Evolutionary conservation across 1,140 invertebrate species (phyloP), one percentile per base, ranked within the genome.

Genomic region (Teleopsis dalmanni): DNA sequence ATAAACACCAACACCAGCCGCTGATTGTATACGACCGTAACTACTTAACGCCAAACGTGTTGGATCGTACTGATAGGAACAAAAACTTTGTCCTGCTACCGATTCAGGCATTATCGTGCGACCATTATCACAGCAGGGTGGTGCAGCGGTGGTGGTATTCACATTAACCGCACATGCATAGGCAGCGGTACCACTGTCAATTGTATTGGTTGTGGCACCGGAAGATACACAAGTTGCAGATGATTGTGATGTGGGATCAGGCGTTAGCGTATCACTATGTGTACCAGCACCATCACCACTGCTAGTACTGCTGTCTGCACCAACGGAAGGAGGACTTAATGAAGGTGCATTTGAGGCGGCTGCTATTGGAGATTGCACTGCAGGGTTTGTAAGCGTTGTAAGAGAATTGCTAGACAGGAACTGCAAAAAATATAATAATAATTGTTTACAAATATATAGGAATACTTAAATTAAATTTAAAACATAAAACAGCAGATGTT

Each of bases 61-160:
- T 47, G 81, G 83, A 71, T 93, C 91, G 75, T 95, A 95, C 70
- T 95, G 92, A 73, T 92, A 95, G 44, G 91, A 95, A 75, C 92
- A 96, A 34, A 95, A 87, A 8, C 88, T 89, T 67, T 95, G 91
- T 8, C 93, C 92, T 10, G 91, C 92, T 27, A 93, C 85, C 1
- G 91, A 91, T 70, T 96, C 92, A 27, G 91, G 93, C 78, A 94
- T 87, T 62, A 95, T 85, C 46, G 91, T 90, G 43, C 92, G 81
- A n/a, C 91, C 91, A 52, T 89, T 91, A 66, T 95, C 91, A 76
- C 92, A 95, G 75, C 91, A 95, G 77, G 73, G 26, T 43, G 41
- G 19, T 31, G 41, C 18, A 21, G 27, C 13, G 41, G 26, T 19
- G 23, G 41, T 19, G 41, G 16, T 43, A 43, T 31, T n/a, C 41